A percentile compares a stretch with the other conserved stretches of the same genome.
Evolutionary conservation across 2,113 vertebrate genomes (phyloP).

Genomic region (Micronycteris hirsuta): DNA sequence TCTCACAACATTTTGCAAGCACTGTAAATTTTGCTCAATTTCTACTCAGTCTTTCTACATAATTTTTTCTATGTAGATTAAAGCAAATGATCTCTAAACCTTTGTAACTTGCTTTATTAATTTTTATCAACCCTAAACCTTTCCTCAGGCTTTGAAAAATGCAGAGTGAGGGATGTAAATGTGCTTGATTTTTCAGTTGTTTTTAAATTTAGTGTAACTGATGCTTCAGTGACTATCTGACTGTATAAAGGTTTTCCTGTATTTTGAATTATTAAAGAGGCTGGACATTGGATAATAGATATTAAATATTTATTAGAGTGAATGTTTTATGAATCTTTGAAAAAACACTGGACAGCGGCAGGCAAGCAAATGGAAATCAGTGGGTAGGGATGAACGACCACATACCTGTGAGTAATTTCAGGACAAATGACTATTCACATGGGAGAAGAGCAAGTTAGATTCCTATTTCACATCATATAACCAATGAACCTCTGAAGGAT

Average conservation of each 20-base stretch:
- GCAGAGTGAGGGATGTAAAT: neutral
- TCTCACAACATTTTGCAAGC: neutral
- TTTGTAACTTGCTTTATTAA: neutral
- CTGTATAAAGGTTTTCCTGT: neutral
- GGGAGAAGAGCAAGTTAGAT: neutral
- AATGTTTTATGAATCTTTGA: conserved; percentile 1
- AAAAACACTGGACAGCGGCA: neutral
- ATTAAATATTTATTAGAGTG: conserved; percentile 30
- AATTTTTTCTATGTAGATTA: neutral
- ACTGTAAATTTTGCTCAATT: neutral
- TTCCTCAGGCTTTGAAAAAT: neutral
- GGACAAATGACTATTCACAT: neutral
- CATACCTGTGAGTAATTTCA: neutral
- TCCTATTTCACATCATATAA: neutral
- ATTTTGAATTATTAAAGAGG: neutral
- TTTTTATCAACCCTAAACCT: neutral
- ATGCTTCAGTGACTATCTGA: neutral
- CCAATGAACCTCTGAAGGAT: neutral
- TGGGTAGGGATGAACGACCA: neutral
- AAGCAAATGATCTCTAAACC: neutral
- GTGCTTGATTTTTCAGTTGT: neutral
- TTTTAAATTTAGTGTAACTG: neutral
- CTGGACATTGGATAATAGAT: neutral
- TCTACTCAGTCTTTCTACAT: neutral
- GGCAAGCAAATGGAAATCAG: neutral